Base-by-base conservation (phyloP, 2,888 invertebrate species). In the Tinea semifulvella region DNA sequence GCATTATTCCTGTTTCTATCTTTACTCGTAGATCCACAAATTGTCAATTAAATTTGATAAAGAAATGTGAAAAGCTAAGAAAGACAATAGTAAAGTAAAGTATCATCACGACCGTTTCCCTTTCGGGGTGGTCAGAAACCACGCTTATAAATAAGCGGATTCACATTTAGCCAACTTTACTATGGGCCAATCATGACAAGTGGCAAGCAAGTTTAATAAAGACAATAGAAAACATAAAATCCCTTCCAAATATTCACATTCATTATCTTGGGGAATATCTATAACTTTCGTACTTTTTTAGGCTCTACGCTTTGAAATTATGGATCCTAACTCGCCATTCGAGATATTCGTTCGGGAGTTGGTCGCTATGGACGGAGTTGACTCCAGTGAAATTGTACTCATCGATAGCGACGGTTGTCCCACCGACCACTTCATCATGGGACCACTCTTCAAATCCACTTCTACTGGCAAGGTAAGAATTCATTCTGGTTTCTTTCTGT, bases 291-390 rank as follows among this genome's bases (percentile, higher is more conserved):
- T 53, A 54, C 10, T 46, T 10, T 43, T 55, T 61, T 55, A 82
- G 82, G 92, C 94, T 25, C 85, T 96, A 46, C 88, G 91, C 64
- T 96, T 96, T 81, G 94, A 95, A 77, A 95, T 96, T 59, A 84
- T 94, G 69, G 95, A 96, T 68, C 90, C 88, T 61, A 91, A 94
- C 79, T 94, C 94, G 60, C 96, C 96, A 20, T 96, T 94, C 80
- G 96, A 96, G 79, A 96, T 96, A 62, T 96, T 96, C 67, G 95
- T 96, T 22, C 88, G 95, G 50, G 95, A 96, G 75, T 83, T 96
- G 60, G 94, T 96, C 47, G 96, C 96, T 45, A 90, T 96, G 92
- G 96, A 96, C 65, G 96, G 95, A 43, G 90, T 92, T 42, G 95
- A 95, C 68, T 92, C 91, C 54, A 93, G 92, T 63, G 95, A 96